phyloP scores from a whole-genome alignment of 2,113 vertebrate genomes.

The Paralichthys olivaceus region DNA sequence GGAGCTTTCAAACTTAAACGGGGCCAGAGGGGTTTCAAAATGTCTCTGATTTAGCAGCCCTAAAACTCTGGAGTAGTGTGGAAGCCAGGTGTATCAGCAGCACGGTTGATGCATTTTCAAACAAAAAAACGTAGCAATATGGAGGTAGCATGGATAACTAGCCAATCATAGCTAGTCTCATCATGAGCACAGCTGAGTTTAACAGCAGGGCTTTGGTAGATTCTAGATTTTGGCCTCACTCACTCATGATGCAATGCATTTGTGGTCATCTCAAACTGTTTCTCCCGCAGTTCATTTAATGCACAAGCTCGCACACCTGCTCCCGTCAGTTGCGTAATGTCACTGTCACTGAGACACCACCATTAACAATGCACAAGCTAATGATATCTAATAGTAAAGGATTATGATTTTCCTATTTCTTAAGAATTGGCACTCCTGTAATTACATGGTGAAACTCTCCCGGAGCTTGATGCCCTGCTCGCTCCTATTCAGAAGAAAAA shows the following conservation, averaged over 20 bases:
- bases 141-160: no score
- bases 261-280: not conserved
- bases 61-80: no score
- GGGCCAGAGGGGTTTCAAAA: no score
- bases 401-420: not conserved
- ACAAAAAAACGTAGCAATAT: no score
- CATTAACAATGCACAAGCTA: not conserved
- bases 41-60: no score
- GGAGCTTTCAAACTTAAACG: no score
- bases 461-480: not conserved
- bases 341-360: not conserved
- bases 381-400: not conserved
- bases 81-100: no score
- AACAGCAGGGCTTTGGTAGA: not conserved
- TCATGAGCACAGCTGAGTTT: not conserved
- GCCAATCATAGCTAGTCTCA: not conserved
- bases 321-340: conserved; percentile 18
- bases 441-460: not conserved
- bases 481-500: not conserved
- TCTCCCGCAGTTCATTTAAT: conserved; percentile 13
- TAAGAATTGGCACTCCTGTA: not conserved
- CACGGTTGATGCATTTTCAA: no score
- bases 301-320: conserved; percentile 20
- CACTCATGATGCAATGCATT: not conserved
- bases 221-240: not conserved